phyloP scores from a whole-genome alignment of 2,113 vertebrate species.

The Muntiacus muntjak region DNA sequence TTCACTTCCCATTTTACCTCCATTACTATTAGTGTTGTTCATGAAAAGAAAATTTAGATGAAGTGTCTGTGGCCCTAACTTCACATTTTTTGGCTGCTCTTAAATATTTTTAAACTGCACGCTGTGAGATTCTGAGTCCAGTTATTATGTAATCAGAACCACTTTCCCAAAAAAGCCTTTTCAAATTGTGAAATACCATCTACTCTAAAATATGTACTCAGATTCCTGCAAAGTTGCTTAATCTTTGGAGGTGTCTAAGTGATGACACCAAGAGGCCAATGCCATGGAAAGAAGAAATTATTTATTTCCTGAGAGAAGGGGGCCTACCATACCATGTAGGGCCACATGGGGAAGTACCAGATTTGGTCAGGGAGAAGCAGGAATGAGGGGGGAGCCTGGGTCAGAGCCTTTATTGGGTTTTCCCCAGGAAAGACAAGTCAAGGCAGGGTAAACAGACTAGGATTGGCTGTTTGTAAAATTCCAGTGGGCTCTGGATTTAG shows the following conservation, averaged over 20 bases:
- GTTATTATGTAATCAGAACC: background rate
- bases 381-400: no score
- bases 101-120: background rate
- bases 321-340: background rate
- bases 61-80: background rate
- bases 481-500: background rate
- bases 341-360: background rate
- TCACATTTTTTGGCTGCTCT: background rate
- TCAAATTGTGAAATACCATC: background rate
- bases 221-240: background rate
- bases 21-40: background rate
- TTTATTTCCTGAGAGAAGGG: background rate
- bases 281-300: background rate
- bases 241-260: background rate
- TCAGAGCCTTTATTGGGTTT: background rate
- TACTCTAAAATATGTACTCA: background rate
- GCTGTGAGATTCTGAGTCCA: background rate
- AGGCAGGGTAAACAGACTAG: background rate
- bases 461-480: background rate
- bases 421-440: background rate
- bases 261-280: background rate
- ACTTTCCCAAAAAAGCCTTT: background rate
- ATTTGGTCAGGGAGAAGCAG: background rate
- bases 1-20: background rate
- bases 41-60: slow-evolving; percentile 29